Evolutionary conservation across 1,140 invertebrate genomes (phyloP).

Genomic region (Heliothis virescens): DNA sequence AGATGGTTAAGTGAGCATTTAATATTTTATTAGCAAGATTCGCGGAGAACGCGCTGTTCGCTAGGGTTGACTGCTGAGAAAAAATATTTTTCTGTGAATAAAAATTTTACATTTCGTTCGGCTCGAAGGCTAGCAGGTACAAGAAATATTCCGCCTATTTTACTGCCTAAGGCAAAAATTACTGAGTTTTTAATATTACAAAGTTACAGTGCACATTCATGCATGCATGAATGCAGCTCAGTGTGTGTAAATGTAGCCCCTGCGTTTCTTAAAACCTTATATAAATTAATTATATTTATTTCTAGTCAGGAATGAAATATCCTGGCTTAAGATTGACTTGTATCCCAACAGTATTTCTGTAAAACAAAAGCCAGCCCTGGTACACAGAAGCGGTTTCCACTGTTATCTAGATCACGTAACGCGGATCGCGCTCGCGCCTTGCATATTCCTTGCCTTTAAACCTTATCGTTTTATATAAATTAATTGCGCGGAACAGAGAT

Average conservation of each 20-base stretch:
- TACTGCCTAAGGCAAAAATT: not conserved
- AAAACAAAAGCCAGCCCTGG: constrained; percentile 31
- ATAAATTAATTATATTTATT: too few relatives aligned
- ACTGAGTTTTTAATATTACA: too few relatives aligned
- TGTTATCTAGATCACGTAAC: constrained; percentile 79
- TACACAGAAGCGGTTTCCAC: constrained; percentile 45
- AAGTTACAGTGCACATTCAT: too few relatives aligned
- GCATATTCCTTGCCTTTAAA: constrained; percentile 80
- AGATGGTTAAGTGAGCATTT: constrained; percentile 78
- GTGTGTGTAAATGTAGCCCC: too few relatives aligned
- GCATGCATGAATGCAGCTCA: too few relatives aligned
- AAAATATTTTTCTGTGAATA: not conserved
- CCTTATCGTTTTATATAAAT: constrained; percentile 83
- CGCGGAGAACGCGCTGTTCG: constrained; percentile 55
- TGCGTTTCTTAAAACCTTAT: too few relatives aligned
- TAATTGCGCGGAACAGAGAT: constrained; percentile 75
- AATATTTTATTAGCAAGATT: constrained; percentile 82
- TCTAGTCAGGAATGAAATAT: too few relatives aligned
- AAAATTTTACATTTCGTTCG: too few relatives aligned
- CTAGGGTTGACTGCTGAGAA: constrained; percentile 60
- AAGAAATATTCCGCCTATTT: too few relatives aligned
- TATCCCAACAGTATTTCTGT: too few relatives aligned
- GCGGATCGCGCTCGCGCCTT: constrained; percentile 70
- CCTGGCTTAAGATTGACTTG: too few relatives aligned
- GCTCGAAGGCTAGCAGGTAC: too few relatives aligned